phyloP scores from a whole-genome alignment of 2,888 invertebrate genomes.

The Panopea generosa region DNA sequence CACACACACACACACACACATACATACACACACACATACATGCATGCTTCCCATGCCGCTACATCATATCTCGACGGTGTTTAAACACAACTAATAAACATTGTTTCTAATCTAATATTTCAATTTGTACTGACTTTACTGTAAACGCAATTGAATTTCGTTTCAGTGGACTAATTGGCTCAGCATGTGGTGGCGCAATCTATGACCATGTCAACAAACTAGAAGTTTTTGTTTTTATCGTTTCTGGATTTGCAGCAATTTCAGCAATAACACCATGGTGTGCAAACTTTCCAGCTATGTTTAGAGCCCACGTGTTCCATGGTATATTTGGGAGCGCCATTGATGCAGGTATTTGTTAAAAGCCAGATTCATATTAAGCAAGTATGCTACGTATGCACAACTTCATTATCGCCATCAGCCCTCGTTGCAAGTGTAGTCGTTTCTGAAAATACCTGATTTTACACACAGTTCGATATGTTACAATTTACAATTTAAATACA shows the following conservation, averaged over 20 bases:
- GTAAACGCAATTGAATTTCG: neutral
- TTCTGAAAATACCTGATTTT: too few species aligned
- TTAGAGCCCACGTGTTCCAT: constrained; percentile 75
- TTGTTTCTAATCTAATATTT: too few species aligned
- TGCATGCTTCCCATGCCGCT: too few species aligned
- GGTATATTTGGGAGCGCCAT: constrained; percentile 83
- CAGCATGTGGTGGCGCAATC: constrained; percentile 55
- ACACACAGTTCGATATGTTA: too few species aligned
- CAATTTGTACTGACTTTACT: too few species aligned
- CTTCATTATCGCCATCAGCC: neutral
- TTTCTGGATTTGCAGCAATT: constrained; percentile 81
- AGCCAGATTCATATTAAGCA: neutral
- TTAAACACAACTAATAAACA: too few species aligned
- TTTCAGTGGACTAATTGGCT: constrained; percentile 57
- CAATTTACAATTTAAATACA: too few species aligned
- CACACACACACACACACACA: too few species aligned
- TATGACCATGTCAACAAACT: constrained; percentile 77
- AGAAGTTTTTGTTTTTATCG: constrained; percentile 81
- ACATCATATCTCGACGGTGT: too few species aligned
- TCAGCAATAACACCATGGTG: constrained; percentile 84
- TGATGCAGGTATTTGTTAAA: constrained; percentile 60
- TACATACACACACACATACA: too few species aligned
- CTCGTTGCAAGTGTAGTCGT: too few species aligned
- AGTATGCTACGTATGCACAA: neutral
- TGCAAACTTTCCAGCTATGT: constrained; percentile 76